Evolutionary conservation across 2,113 vertebrate genomes (phyloP), one percentile per base, ranked within the genome.

Genomic region (Struthio camelus): DNA sequence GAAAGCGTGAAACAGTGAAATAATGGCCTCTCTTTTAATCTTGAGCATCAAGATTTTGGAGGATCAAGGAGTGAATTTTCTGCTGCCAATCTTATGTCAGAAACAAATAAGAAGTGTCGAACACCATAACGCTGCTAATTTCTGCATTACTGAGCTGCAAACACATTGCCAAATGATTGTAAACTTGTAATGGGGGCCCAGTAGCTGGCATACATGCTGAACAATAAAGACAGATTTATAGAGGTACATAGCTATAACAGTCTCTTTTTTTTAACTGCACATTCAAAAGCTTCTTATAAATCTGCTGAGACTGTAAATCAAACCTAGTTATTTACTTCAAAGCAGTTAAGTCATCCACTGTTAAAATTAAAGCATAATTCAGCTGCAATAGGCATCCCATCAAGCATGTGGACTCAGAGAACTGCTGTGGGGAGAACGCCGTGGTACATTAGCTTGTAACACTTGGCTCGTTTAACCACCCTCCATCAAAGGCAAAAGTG

Each of bases 331-430:
- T 91, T 97, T 97, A 97, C 73, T 96, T 96, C 81, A 91, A 85
- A 93, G 85, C 90, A 76, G 95, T 92, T 96, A 97, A 97, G 94
- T 96, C 70, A 97, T 94, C 76, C 87, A 71, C 82, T 95, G 85
- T 86, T 96, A 96, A 98, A 97, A 93, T 93, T 96, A 97, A 97
- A 87, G 34, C 83, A 94, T 89, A 97, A 97, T 97, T 97, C 96
- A 96, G 78, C 34, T 4, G 19, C 89, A 94, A 58, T 51, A 80
- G 73, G 92, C 87, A n/a, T 27, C 89, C 80, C 50, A 93, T 72
- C 92, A 82, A 83, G 53, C 70, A 28, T 12, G 11, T 11, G 65
- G 48, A 71, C 79, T 38, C 54, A 59, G 58, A n/a, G 34, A 78
- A 75, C 38, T 28, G 77, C 88, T 48, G 69, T 14, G 30, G 27